Base-by-base conservation (phyloP, 2,888 invertebrate genomes). In the Yponomeuta plumbellus region DNA sequence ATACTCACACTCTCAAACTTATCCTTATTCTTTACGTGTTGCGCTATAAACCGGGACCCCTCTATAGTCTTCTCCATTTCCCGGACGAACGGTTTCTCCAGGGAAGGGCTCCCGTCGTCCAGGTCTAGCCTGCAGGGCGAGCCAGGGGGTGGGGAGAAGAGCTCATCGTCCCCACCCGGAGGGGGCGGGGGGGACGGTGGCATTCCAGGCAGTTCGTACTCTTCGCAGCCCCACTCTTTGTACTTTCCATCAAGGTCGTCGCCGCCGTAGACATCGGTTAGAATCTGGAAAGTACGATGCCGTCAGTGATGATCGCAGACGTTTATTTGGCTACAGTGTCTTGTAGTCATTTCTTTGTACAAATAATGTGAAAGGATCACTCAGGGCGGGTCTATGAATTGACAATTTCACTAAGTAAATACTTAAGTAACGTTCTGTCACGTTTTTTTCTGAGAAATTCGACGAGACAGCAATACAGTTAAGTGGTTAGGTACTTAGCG, bases 1-100 rank as follows among this genome's bases (percentile, higher is more conserved):
- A 66, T 80, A 95, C 96, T 95, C 92, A 97, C 97, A 88, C 95
- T 96, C 88, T 97, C 97, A 86, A 97, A 98, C 85, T 96, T 96
- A 90, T 98, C 97, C 91, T 97, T 97, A 92, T 98, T 98, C 88
- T 95, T 96, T 85, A 97, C 97, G 86, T 98, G 98, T 90, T 98
- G 98, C 81, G 97, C 97, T 91, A 98, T 97, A 88, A 98, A 98
- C 80, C 96, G 94, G 73, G 97, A 97, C 76, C 97, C 97, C 83
- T 97, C 96, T 86, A 97, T 95, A 78, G 97, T 97, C 87, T 97
- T 97, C 88, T 97, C 97, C 93, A 97, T 95, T 88, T 96, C 96
- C 83, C 95, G 94, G 73, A 96, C 93, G 75, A 94, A 94, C 70
- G 95, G 94, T 85, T 96, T 95, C 77, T 97, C 96, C 84, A 96